These are phyloP conservation scores for Adela reaumurella DNA, from an alignment of 2,888 invertebrate genomes.

Conservation along the genomic window DNA sequence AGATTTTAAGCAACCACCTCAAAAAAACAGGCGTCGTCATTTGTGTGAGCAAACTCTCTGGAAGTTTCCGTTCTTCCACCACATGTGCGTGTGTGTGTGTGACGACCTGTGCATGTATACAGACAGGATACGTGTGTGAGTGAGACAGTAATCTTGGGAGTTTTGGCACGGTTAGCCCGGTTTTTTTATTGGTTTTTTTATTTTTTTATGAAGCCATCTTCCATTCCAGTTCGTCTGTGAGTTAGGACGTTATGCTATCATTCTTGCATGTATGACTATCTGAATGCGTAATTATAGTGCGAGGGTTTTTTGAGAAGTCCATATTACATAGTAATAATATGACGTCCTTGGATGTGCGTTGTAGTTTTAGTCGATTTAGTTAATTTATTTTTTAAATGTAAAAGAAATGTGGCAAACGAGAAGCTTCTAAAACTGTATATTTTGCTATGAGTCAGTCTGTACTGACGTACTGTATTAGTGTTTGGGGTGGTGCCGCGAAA, in stretches of 20 bases:
- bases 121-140: background rate
- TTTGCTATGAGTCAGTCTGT: too few species aligned
- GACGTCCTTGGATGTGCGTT: too few species aligned
- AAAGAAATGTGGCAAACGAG: background rate
- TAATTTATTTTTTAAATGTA: background rate
- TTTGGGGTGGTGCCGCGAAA: too few species aligned
- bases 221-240: background rate
- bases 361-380: too few species aligned
- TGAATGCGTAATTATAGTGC: too few species aligned
- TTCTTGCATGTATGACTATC: background rate
- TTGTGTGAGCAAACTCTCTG: slow-evolving; percentile 52
- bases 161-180: background rate
- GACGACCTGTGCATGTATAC: slow-evolving; percentile 1
- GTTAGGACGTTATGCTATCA: background rate
- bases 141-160: background rate
- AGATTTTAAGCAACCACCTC: slow-evolving; percentile 44
- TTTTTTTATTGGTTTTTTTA: background rate
- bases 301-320: too few species aligned
- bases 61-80: slow-evolving; percentile 44
- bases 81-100: slow-evolving; percentile 10
- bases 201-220: slow-evolving; percentile 2
- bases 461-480: too few species aligned
- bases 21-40: slow-evolving; percentile 55
- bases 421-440: too few species aligned
- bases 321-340: too few species aligned